Base-by-base conservation (phyloP, 1,140 invertebrate species). In the Drosophila jambulina region DNA sequence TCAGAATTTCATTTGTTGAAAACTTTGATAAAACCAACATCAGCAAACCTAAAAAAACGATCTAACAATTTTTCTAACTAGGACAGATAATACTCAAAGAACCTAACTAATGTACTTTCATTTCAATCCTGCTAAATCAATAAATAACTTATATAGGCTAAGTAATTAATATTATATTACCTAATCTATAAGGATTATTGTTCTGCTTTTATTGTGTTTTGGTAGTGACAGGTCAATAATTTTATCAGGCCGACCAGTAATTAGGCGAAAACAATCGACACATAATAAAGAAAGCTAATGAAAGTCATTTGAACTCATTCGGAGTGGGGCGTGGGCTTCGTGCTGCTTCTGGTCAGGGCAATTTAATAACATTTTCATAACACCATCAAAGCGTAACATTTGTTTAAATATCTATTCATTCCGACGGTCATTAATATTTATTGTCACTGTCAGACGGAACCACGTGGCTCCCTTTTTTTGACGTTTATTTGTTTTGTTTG, bases 341-440 rank as follows among this genome's bases (percentile, higher is more conserved):
- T 56, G 62, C 25, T 51, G 49, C 4, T 69, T 36, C 34, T 72
- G 43, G 67, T 51, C 71, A 74, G 77, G 67, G 71, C 65, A 62
- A 77, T 77, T 80, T 70, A 87, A 88, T 87, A 74, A 74, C 79
- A 80, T 71, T 75, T 88, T 88, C 68, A 74, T 56, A 76, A 58
- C 64, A 77, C 53, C 68, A 72, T 32, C 29, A 51, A 12, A 17
- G 43, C 36, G 68, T 72, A 51, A 60, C 54, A 72, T 74, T 72
- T 74, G 56, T 74, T 72, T 74, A 72, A 74, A 74, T 74, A 60
- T 60, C 70, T 72, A 72, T 72, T 72, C 40, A 72, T 43, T 72
- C 12, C 45, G 34, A 49, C 17, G 25, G 56, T 56, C 56, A 77
- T 78, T 78, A 78, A 61, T 78, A 78, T 78, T 77, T 78, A 78